Evolutionary conservation across 2,888 invertebrate genomes (phyloP), one percentile per base, ranked within the genome.

Genomic region (Diaperis boleti): DNA sequence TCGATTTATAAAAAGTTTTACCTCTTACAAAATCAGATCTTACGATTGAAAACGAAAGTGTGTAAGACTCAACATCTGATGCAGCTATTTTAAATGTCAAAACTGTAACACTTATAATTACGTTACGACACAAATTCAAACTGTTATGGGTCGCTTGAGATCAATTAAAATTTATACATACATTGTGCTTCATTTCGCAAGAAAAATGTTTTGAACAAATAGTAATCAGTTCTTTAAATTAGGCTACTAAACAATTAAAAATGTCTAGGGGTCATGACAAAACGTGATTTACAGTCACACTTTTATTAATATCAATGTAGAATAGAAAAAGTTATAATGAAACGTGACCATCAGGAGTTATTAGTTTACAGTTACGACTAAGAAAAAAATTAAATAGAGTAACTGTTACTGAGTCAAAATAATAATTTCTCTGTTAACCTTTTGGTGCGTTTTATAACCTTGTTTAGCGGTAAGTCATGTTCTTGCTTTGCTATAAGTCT

Each of bases 71-170:
- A 56, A 39, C 64, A 70, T 66, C 66, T 63, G 70, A 69, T 69
- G 68, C 55, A 64, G 64, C 65, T 67, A 64, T 65, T 64, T 60
- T 70, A 69, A 70, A 69, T 70, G 69, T 70, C 70, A 69, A 70
- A 67, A 68, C 68, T 68, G 66, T 67, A 67, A 62, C 64, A 62
- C 52, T 64, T 68, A 69, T 70, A 65, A 69, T 65, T 64, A 49
- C 44, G 44, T 66, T 64, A 59, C 66, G 62, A 60, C 60, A 66
- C 54, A 47, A 54, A 55, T 57, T 52, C 35, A 57, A 45, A 39
- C 50, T 59, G 65, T 65, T 62, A 49, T 49, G 62, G 65, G 52
- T 65, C 62, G 59, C 44, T 65, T 44, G 45, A 64, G 62, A 59
- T 41, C 64, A 64, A 64, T 64, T 64, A 64, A 62, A 62, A 57